Evolutionary conservation across 1,140 invertebrate species (phyloP).

Genomic region (Dinoponera quadriceps): DNA sequence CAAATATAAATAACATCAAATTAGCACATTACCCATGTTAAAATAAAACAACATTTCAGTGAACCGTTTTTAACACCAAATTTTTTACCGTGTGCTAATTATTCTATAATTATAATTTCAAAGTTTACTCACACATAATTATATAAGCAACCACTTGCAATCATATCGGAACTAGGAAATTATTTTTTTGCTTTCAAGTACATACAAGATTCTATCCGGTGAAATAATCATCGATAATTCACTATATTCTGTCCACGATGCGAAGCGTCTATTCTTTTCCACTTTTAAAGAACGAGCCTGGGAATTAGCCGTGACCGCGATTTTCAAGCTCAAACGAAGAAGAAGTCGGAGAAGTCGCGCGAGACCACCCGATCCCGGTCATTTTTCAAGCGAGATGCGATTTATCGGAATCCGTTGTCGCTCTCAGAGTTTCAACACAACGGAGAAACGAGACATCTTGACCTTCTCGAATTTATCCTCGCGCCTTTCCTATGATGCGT

Average conservation of each 20-base stretch:
- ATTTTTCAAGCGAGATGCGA: slow-evolving; percentile 70
- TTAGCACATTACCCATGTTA: too few species aligned
- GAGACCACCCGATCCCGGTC: not conserved
- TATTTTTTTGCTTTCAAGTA: not conserved
- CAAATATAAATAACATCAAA: too few species aligned
- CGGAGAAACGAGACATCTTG: slow-evolving; percentile 8
- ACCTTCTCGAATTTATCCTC: slow-evolving; percentile 37
- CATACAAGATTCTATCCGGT: not conserved
- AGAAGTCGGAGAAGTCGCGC: slow-evolving; percentile 47
- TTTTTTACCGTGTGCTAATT: too few species aligned
- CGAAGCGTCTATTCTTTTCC: not conserved
- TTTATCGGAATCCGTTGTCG: slow-evolving; percentile 62
- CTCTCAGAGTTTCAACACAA: slow-evolving; percentile 6
- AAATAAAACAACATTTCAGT: too few species aligned
- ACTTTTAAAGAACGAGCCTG: slow-evolving; percentile 14
- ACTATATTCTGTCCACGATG: not conserved
- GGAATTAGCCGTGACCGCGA: slow-evolving; percentile 32
- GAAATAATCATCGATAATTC: slow-evolving; percentile 21
- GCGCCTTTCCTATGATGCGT: slow-evolving; percentile 2
- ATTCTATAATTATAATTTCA: too few species aligned
- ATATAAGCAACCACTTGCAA: not conserved
- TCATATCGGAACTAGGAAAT: not conserved
- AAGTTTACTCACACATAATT: too few species aligned
- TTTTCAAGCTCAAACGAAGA: slow-evolving; percentile 38
- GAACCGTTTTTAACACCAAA: too few species aligned